phyloP scores from a whole-genome alignment of 2,888 invertebrate genomes.

The Ditula angustiorana region DNA sequence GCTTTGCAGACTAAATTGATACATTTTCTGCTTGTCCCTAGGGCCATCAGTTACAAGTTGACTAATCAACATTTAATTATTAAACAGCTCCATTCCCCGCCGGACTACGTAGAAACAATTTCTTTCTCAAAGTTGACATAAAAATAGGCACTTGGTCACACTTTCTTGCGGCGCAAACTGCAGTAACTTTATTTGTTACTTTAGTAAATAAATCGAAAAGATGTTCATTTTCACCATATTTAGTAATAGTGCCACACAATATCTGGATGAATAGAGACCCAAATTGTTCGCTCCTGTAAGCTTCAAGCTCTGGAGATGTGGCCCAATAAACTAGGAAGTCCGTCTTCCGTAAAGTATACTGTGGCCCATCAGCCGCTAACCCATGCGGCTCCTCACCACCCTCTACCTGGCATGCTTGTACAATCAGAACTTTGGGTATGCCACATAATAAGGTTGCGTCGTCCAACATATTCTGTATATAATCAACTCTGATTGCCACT shows the following conservation, averaged over 20 bases:
- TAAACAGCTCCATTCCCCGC: constrained; percentile 7
- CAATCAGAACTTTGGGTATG: constrained; percentile 73
- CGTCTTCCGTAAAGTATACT: constrained; percentile 60
- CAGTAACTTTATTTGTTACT: constrained; percentile 63
- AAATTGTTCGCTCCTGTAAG: constrained; percentile 63
- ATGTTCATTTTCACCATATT: constrained; percentile 60
- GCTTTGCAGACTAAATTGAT: too few relatives aligned
- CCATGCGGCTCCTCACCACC: constrained; percentile 50
- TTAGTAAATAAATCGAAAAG: constrained; percentile 71
- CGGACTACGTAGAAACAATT: constrained; percentile 64
- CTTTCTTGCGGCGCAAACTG: constrained; percentile 54
- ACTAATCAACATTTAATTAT: not conserved
- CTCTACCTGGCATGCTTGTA: constrained; percentile 76
- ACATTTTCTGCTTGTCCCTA: too few relatives aligned
- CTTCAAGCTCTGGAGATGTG: constrained; percentile 75
- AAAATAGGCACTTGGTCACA: constrained; percentile 69
- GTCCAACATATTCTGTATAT: constrained; percentile 70
- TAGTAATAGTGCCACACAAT: constrained; percentile 61
- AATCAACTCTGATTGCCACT: constrained; percentile 71
- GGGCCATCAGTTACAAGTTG: too few relatives aligned
- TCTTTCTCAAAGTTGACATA: constrained; percentile 68
- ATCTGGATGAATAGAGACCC: constrained; percentile 77
- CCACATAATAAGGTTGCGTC: constrained; percentile 58
- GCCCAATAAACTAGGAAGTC: constrained; percentile 77
- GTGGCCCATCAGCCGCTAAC: constrained; percentile 65